Percentiles rank a stretch among this genome's conserved stretches.
Evolutionary conservation across 2,888 invertebrate genomes (phyloP).

Genomic region (Zhuqinia jingwanae): DNA sequence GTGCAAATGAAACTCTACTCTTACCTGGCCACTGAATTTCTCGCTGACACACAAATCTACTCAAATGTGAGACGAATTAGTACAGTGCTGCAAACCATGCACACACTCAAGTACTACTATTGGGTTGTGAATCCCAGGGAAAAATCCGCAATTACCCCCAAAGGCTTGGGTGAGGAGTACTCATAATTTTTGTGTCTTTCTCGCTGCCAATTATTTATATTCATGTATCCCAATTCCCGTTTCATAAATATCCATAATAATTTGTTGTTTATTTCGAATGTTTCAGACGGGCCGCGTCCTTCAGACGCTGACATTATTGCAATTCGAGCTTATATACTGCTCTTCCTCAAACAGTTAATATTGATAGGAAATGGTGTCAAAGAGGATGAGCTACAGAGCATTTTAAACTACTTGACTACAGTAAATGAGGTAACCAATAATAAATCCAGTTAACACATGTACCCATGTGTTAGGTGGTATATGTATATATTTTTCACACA

Average conservation of each 20-base stretch:
- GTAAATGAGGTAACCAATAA: conserved; percentile 94
- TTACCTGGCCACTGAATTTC: conserved; percentile 99
- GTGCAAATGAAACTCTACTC: conserved; percentile 98
- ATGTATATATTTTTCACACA: too few species aligned
- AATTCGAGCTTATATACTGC: conserved; percentile 95
- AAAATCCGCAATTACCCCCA: conserved; percentile 97
- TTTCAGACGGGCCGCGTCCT: conserved; percentile 95
- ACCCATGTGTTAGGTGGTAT: too few species aligned
- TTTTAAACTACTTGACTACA: conserved; percentile 98
- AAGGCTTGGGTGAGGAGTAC: conserved; percentile 90
- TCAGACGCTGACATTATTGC: conserved; percentile 96
- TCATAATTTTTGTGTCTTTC: too few species aligned
- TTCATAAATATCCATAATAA: too few species aligned
- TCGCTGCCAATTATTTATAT: too few species aligned
- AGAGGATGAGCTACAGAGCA: conserved; percentile 99
- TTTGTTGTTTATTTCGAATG: conserved; percentile 24
- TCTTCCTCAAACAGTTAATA: conserved; percentile 97
- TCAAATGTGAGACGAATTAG: conserved; percentile 97
- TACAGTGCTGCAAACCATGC: conserved; percentile 98
- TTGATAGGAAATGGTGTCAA: conserved; percentile 98
- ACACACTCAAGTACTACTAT: conserved; percentile 99
- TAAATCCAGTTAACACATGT: too few species aligned
- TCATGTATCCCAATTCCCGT: too few species aligned
- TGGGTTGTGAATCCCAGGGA: conserved; percentile 98
- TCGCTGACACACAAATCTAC: conserved; percentile 98